A percentile compares a stretch with the other conserved stretches of the same genome.
Evolutionary conservation across 1,140 invertebrate species (phyloP).

Genomic region (Drosophila miranda): DNA sequence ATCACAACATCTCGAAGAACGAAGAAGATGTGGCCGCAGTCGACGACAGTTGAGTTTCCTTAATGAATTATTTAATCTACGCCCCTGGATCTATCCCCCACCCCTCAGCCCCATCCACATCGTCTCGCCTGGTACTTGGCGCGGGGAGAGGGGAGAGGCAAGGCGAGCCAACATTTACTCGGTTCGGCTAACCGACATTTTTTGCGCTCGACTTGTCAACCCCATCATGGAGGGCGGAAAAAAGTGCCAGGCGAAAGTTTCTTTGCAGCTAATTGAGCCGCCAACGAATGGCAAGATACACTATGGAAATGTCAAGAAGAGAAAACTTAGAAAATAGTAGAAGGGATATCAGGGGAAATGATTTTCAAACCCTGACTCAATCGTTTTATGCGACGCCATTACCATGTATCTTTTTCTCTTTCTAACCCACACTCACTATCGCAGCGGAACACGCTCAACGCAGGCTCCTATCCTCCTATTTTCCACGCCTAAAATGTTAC

Average conservation of each 20-base stretch:
- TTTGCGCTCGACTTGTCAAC: conserved; percentile 69
- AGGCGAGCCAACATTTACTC: conserved; percentile 46
- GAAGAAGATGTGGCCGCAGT: background rate
- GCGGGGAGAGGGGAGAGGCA: background rate
- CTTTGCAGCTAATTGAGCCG: conserved; percentile 9
- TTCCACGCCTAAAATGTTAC: no score
- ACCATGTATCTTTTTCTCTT: no score
- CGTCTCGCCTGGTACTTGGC: conserved; percentile 32
- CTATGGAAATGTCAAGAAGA: background rate
- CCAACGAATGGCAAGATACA: conserved; percentile 19
- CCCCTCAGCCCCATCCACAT: no score
- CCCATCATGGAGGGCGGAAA: conserved; percentile 34
- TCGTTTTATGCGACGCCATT: no score
- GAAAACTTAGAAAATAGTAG: no score
- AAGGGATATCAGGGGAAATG: no score
- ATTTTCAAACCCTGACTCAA: no score
- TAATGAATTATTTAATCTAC: conserved; percentile 78
- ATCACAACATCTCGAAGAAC: conserved; percentile 66
- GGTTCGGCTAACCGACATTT: conserved; percentile 64
- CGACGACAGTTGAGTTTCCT: conserved; percentile 59
- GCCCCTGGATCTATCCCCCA: conserved; percentile 46
- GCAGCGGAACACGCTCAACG: no score
- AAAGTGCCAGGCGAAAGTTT: conserved; percentile 11
- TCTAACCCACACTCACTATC: no score
- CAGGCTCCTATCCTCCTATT: no score